Base-by-base conservation (phyloP, 2,113 vertebrate species). In the Polypterus bichir region DNA sequence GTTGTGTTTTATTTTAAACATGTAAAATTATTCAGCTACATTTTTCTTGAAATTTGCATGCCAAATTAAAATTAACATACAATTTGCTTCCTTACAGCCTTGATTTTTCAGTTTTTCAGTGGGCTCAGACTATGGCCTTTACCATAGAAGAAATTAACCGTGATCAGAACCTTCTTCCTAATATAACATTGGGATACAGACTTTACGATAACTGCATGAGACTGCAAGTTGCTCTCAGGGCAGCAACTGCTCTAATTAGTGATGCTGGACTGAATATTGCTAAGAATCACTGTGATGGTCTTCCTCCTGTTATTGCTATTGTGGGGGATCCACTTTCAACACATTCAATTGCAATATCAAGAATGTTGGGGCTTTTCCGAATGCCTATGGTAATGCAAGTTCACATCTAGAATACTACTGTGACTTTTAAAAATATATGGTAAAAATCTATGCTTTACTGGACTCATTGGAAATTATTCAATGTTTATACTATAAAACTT, bases 111-210 rank as follows among this genome's bases (percentile, higher is more conserved):
- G n/a, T 73, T 3, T 61, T 79, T n/a, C 73, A 66, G 47, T 71
- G 71, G 65, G 60, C 66, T 8, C 73, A 83, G 58, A 75, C 79
- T 6, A 73, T 86, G 73, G 57, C 80, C 11, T 87, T 83, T 73
- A 80, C 85, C 0, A 62, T 87, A 61, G 82, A 87, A n/a, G 83
- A 87, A 72, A 88, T 87, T 59, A 87, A 87, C 69, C 64, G 54
- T 9, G 73, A 70, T 47, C 55, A 64, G 5, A 65, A 53, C 46
- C 66, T 87, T 62, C 70, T 87, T 7, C 86, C 85, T 9, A 79
- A 78, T 27, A 66, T 86, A 10, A 76, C 60, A 56, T 70, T 86
- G 49, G 81, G 83, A 46, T 85, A 81, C 65, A 70, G 70, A 9
- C 77, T 86, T 52, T 66, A 62, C 57, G 83, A 86, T 62, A 80